Base-by-base conservation (phyloP, 2,113 vertebrate genomes). In the Seriola rivoliana region DNA sequence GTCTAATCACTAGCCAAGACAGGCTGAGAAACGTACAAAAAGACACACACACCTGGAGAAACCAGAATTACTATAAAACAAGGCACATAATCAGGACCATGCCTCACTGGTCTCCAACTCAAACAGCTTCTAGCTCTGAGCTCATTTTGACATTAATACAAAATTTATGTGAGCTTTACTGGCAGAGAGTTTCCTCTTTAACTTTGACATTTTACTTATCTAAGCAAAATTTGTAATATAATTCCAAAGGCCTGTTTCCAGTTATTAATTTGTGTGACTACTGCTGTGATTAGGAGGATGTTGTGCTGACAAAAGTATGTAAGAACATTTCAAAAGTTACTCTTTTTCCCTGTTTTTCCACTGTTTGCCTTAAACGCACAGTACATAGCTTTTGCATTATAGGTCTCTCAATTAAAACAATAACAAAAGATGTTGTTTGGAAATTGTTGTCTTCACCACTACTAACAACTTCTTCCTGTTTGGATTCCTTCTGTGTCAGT, bases 1-100 rank as follows among this genome's bases (percentile, higher is more conserved):
- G 66, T 79, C 62, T 88, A 89, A 83, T 87, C 85, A 83, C 21
- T 40, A 66, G 75, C 66, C 76, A 80, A 66, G 65, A 74, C 67
- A 66, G 65, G 71, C 67, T 58, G 67, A 74, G 25, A 84, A 76
- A 74, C 32, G 67, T 59, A 66, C 64, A 11, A 16, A 62, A 5
- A 71, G 25, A 66, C 42, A 44, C 23, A 69, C 57, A 89, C 71
- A 42, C 74, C 63, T 80, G 40, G 23, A 63, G 21, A 66, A 21
- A 77, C 3, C 68, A 72, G 13, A 69, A 63, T 62, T 25, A 25
- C 32, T 23, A 13, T 62, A 74, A 71, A 50, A 71, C 68, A 84
- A 66, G 34, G 29, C 29, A 36, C 29, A 81, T 42, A 57, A 70
- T 59, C 60, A 68, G 54, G 38, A 64, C 46, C 42, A 57, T 57